Evolutionary conservation across 2,113 vertebrate species (phyloP), one percentile per base, ranked within the genome.

Genomic region (Uria aalge): DNA sequence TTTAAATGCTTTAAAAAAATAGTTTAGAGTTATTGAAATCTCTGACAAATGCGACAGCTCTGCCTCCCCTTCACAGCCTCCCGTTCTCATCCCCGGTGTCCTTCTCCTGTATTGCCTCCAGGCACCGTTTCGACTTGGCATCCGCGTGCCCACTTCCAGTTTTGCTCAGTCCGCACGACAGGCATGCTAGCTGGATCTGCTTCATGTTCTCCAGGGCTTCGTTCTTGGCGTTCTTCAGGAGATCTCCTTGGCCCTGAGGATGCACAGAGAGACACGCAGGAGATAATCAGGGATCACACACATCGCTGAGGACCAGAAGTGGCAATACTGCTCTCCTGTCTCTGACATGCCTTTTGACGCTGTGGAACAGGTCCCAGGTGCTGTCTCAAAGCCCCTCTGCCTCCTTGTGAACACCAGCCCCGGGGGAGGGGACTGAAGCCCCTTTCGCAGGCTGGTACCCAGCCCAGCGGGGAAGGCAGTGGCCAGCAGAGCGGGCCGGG

Each of bases 121-220:
- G 97, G 95, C 98, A 83, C 47, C 98, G 97, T 59, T 98, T 98
- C 59, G 97, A 89, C 93, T 98, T 98, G 92, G 97, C 52, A 5
- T 98, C 98, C 0, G 30, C 5, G 1, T 93, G 72, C 24, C 96
- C 90, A 5, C 96, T 94, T 40, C 97, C 95, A 12, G 95, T 12
- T 91, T 97, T 98, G 94, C 98, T 98, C 97, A 99, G 98, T 83
- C 99, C 99, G 0, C 99, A 99, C 1, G 99, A 99, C 94, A 99
- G 98, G 50, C 99, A 99, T 0, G 99, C 99, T 98, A 99, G 97
- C 60, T 99, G 99, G 96, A 99, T 98, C 98, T 99, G 99, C 97
- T 99, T 98, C 98, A 99, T 98, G 86, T 99, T 99, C 69, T 99
- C 99, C 96, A 99, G 74, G 50, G 99, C 99, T 92, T 99, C 99